phyloP scores from a whole-genome alignment of 2,797 vertebrate genomes.

The Oophaga sylvatica region DNA sequence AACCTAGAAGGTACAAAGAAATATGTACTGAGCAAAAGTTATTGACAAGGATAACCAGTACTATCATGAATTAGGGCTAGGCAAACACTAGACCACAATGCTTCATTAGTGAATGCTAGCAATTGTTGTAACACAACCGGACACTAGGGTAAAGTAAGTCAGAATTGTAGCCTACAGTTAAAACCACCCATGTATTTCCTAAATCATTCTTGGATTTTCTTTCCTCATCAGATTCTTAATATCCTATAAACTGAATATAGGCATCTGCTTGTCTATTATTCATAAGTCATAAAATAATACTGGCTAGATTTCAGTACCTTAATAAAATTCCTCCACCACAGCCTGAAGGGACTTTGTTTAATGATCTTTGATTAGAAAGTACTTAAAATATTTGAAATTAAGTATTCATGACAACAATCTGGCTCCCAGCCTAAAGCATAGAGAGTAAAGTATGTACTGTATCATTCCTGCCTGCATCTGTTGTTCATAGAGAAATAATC shows the following conservation, averaged over 20 bases:
- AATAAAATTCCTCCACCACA: constrained; percentile 13
- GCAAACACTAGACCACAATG: too few relatives aligned
- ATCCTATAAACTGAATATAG: not conserved
- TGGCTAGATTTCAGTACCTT: constrained; percentile 35
- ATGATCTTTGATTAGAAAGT: constrained; percentile 44
- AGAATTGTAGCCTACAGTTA: not conserved
- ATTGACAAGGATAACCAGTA: too few relatives aligned
- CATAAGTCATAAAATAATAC: constrained; percentile 18
- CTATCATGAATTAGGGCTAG: too few relatives aligned
- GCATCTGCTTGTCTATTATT: constrained; percentile 43
- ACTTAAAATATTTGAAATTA: constrained; percentile 34
- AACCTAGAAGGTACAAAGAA: too few relatives aligned
- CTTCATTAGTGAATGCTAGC: too few relatives aligned
- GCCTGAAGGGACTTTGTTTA: constrained; percentile 40
- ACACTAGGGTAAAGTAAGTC: not conserved
- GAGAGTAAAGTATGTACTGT: not conserved
- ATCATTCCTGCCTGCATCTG: not conserved
- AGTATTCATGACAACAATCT: constrained; percentile 35
- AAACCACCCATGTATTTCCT: not conserved
- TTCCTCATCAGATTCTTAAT: not conserved
- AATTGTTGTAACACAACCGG: too few relatives aligned
- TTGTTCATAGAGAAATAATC: constrained; percentile 4
- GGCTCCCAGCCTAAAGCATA: not conserved
- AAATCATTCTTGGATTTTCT: not conserved
- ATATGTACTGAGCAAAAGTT: too few relatives aligned